Evolutionary conservation across 2,797 vertebrate genomes (phyloP).

Genomic region (Acanthiza pusilla): DNA sequence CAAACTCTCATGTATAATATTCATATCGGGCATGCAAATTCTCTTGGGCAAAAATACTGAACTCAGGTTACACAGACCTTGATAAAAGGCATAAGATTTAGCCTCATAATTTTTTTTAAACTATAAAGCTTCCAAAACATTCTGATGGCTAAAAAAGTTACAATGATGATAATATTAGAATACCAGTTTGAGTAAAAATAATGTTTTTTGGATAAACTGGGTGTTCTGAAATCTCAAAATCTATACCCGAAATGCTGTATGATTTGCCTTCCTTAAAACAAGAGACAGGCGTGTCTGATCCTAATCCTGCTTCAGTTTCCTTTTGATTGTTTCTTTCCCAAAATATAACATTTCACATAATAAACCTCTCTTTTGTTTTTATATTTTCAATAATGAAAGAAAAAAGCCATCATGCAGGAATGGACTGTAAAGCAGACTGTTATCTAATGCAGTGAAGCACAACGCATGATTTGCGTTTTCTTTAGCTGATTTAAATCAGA

Average conservation of each 20-base stretch:
- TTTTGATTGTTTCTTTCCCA: not conserved
- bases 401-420: not conserved
- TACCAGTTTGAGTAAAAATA: not conserved
- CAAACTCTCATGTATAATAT: not conserved
- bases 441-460: not conserved
- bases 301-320: not conserved
- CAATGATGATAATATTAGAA: not conserved
- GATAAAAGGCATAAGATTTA: not conserved
- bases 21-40: not conserved
- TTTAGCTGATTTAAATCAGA: constrained; percentile 17
- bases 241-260: not conserved
- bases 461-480: not conserved
- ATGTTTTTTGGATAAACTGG: not conserved
- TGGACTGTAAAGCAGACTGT: not conserved
- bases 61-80: not conserved
- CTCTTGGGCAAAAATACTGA: not conserved
- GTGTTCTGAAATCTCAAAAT: not conserved
- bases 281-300: not conserved
- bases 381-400: not conserved
- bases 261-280: not conserved
- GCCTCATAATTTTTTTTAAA: too few species aligned
- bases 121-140: not conserved
- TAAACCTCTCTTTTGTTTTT: not conserved
- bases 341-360: not conserved
- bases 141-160: not conserved